A percentile compares a stretch with the other conserved stretches of the same genome.
Evolutionary conservation across 2,797 vertebrate species (phyloP).

Genomic region (Hydrophis major): DNA sequence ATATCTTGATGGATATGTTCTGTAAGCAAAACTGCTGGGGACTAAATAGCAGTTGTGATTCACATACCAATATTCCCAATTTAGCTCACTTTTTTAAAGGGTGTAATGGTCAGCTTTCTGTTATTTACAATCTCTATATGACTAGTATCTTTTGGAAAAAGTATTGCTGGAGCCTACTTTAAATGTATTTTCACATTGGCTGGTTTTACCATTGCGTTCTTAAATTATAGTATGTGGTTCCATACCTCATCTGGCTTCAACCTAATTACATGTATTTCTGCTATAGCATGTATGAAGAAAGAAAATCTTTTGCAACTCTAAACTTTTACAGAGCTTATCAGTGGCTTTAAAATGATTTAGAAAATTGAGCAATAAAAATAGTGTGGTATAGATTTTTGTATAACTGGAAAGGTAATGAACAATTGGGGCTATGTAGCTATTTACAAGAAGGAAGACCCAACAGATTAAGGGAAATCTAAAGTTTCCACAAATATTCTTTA

Average conservation of each 20-base stretch:
- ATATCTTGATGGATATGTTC: background rate
- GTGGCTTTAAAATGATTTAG: background rate
- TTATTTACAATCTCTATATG: background rate
- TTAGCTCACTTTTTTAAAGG: background rate
- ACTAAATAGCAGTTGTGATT: background rate
- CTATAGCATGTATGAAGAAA: background rate
- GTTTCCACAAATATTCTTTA: background rate
- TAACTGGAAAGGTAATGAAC: background rate
- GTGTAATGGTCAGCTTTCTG: background rate
- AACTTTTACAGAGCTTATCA: background rate
- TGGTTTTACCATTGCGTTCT: background rate
- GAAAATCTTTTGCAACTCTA: background rate
- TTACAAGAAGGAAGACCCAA: background rate
- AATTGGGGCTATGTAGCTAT: background rate
- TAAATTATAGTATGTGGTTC: background rate
- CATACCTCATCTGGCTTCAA: background rate
- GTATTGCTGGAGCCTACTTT: background rate
- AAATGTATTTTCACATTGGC: background rate
- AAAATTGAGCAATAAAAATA: background rate
- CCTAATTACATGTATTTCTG: background rate
- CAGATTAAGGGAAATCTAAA: background rate
- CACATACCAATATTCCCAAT: background rate
- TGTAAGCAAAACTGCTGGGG: background rate
- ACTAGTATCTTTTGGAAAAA: background rate
- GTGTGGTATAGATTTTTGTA: background rate